Conservation (phyloP, 2,797 vertebrate species). For the Enteromius fasciolatus region DNA sequence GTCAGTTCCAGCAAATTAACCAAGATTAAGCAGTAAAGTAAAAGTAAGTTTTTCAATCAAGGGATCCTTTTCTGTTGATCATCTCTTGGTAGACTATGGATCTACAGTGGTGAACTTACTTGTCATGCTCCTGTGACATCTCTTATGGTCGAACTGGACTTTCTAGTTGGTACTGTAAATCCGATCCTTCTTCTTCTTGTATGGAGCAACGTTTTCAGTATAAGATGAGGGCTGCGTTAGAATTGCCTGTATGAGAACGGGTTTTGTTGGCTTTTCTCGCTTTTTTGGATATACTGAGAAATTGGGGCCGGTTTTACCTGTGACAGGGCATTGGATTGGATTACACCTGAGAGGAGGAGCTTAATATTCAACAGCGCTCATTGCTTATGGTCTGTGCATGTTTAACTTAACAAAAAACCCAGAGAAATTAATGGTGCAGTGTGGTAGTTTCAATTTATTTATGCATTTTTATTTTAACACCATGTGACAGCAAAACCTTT, state of each 20-base stretch:
- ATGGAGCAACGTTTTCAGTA: conserved; percentile 69
- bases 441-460: background rate
- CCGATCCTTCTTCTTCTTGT: conserved; percentile 85
- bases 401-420: conserved; percentile 11
- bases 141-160: conserved; percentile 95
- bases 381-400: conserved; percentile 68
- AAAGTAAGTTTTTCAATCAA: conserved; percentile 4
- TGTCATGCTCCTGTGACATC: conserved; percentile 99
- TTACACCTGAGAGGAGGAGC: conserved; percentile 76
- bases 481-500: background rate
- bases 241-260: conserved; percentile 83
- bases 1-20: background rate
- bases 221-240: conserved; percentile 78
- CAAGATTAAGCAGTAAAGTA: conserved; percentile 4
- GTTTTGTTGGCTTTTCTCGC: conserved; percentile 96
- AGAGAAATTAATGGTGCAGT: conserved; percentile 47
- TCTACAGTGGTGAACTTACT: conserved; percentile 82
- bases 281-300: conserved; percentile 84
- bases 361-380: conserved; percentile 66
- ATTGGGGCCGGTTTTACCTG: conserved; percentile 85
- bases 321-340: conserved; percentile 81
- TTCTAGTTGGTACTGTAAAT: conserved; percentile 95
- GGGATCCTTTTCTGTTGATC: conserved; percentile 39
- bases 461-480: background rate
- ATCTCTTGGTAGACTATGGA: conserved; percentile 54